phyloP scores from a whole-genome alignment of 2,113 vertebrate genomes.

The Poeciliopsis turrubarensis region DNA sequence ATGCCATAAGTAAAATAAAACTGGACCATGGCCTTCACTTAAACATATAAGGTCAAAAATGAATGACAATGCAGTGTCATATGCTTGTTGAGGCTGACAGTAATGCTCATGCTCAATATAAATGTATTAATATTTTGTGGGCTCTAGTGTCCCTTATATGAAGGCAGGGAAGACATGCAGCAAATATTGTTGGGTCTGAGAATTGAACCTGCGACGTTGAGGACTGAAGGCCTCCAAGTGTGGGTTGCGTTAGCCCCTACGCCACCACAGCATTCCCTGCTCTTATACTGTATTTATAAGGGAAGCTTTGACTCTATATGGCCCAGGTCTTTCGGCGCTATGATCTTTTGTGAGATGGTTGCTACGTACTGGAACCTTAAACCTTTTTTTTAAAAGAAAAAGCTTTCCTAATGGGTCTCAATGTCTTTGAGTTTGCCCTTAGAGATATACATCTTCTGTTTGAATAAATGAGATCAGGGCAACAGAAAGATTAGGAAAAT shows the following conservation, averaged over 20 bases:
- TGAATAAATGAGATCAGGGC: background rate
- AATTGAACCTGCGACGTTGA: no score
- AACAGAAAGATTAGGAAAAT: conserved; percentile 1
- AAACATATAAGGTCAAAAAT: background rate
- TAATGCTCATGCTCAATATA: no score
- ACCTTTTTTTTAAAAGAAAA: background rate
- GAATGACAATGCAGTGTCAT: background rate
- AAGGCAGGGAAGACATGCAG: no score
- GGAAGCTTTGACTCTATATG: background rate
- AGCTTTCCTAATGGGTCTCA: background rate
- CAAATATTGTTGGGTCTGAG: no score
- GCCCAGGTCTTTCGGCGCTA: background rate
- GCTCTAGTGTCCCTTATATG: no score
- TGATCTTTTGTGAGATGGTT: background rate
- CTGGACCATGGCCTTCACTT: background rate
- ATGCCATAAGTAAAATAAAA: background rate
- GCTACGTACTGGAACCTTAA: background rate
- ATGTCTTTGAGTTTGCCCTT: background rate
- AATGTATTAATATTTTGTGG: no score
- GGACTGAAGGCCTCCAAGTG: no score
- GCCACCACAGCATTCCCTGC: no score
- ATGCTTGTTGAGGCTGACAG: background rate
- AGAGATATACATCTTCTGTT: background rate
- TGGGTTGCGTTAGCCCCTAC: no score
- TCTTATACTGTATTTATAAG: background rate